Conservation (phyloP, 1,140 invertebrate genomes). For the Palaemon carinicauda region DNA sequence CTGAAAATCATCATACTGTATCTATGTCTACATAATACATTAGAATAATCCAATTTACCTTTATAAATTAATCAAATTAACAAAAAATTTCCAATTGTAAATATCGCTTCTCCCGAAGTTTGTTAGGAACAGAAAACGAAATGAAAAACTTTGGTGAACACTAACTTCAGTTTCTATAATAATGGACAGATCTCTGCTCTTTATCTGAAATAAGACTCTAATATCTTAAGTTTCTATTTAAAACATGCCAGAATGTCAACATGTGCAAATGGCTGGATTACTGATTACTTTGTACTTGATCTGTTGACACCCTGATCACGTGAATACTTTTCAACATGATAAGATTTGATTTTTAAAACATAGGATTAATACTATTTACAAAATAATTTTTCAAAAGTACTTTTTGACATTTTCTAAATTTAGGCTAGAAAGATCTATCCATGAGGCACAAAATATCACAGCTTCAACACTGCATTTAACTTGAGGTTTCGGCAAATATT, state of each 20-base stretch:
- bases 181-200: neutral
- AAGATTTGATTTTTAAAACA: neutral
- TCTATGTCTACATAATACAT: too few species aligned
- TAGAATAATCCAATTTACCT: too few species aligned
- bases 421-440: too few species aligned
- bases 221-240: too few species aligned
- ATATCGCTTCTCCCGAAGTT: neutral
- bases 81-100: neutral
- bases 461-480: too few species aligned
- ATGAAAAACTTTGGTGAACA: neutral
- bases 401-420: too few species aligned
- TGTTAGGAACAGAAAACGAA: neutral
- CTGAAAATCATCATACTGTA: too few species aligned
- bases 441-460: too few species aligned
- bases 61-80: too few species aligned
- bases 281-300: neutral
- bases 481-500: too few species aligned
- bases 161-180: neutral
- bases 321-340: neutral
- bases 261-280: constrained; percentile 19
- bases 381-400: too few species aligned
- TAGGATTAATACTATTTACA: neutral
- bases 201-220: too few species aligned
- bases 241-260: constrained; percentile 9
- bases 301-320: neutral